phyloP scores from a whole-genome alignment of 2,113 vertebrate genomes.

The Hassar affinis region DNA sequence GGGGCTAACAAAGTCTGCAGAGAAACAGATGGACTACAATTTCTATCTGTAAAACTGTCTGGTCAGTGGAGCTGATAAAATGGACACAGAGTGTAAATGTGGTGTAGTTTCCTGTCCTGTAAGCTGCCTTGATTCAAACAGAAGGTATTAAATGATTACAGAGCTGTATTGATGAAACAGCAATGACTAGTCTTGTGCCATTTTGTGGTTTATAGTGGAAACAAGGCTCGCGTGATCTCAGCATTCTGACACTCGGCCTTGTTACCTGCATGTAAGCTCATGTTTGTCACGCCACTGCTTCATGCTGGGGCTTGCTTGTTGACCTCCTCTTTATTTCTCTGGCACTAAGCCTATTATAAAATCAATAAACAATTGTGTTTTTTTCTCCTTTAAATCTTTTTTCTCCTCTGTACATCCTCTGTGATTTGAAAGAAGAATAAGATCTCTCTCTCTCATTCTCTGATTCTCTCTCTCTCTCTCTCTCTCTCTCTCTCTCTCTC shows the following conservation, averaged over 20 bases:
- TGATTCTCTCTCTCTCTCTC: conserved; percentile 12
- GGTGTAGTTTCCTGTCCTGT: conserved; percentile 26
- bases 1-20: no score
- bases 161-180: conserved; percentile 63
- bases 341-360: conserved; percentile 82
- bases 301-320: conserved; percentile 60
- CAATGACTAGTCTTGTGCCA: conserved; percentile 45
- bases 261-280: conserved; percentile 70
- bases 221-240: conserved; percentile 57
- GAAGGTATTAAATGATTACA: conserved; percentile 61
- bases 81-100: no score
- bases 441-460: conserved; percentile 10
- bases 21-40: no score
- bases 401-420: conserved; percentile 76
- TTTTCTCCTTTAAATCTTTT: conserved; percentile 69
- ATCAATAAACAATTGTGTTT: conserved; percentile 82
- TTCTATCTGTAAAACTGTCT: no score
- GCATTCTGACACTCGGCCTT: conserved; percentile 62
- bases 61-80: no score
- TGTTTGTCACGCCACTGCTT: conserved; percentile 72
- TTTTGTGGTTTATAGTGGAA: conserved; percentile 29
- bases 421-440: conserved; percentile 51
- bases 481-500: background rate
- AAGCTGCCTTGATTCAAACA: conserved; percentile 61
- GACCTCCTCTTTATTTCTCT: conserved; percentile 74